These are phyloP conservation scores for Antheraea assamensis DNA, from an alignment of 2,888 invertebrate species.

Conservation along the genomic window DNA sequence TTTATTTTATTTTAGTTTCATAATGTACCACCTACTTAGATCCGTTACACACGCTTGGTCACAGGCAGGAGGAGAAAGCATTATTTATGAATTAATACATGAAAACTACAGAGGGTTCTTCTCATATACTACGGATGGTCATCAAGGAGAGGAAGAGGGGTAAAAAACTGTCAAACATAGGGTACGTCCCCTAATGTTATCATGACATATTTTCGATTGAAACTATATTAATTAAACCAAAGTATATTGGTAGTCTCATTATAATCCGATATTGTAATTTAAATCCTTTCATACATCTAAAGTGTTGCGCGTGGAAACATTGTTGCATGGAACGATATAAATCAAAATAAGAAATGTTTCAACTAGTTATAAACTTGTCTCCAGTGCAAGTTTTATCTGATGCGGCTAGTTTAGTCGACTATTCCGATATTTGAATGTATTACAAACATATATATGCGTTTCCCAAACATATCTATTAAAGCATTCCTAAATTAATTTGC, in stretches of 20 bases:
- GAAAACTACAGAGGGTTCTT: too few species aligned
- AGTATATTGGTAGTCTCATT: neutral
- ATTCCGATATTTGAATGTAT: slow-evolving; percentile 41
- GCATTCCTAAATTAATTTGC: slow-evolving; percentile 1
- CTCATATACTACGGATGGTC: too few species aligned
- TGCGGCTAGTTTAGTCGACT: slow-evolving; percentile 36
- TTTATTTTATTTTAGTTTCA: too few species aligned
- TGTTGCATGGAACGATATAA: slow-evolving; percentile 7
- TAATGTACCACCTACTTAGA: too few species aligned
- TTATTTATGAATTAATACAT: too few species aligned
- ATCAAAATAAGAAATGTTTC: slow-evolving; percentile 7
- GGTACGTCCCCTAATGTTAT: too few species aligned
- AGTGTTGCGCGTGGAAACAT: neutral
- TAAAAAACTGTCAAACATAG: too few species aligned
- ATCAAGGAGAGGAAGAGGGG: too few species aligned
- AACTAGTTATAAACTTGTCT: slow-evolving; percentile 3
- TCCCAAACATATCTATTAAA: neutral
- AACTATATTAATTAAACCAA: too few species aligned
- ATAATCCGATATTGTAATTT: neutral
- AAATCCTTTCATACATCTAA: neutral
- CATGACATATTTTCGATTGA: too few species aligned
- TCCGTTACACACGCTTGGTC: too few species aligned
- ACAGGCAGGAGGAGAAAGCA: too few species aligned
- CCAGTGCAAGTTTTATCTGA: slow-evolving; percentile 38
- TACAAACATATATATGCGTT: slow-evolving; percentile 30